A percentile compares a stretch with the other conserved stretches of the same genome.
Evolutionary conservation across 2,113 vertebrate species (phyloP).

Genomic region (Xenopus tropicalis): UCB_Xtro_10.0 CM004448.2:106795001-106795500

Average conservation of each 20-base stretch:
- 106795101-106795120: conserved; percentile 34
- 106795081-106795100: conserved; percentile 34
- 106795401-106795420: too few relatives aligned
- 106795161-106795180: conserved; percentile 14
- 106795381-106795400: too few relatives aligned
- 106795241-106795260: conserved; percentile 2
- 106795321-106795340: neutral
- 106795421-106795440: too few relatives aligned
- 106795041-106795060: conserved; percentile 30
- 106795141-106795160: conserved; percentile 36
- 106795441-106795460: too few relatives aligned
- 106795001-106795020: conserved; percentile 20
- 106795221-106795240: conserved; percentile 6
- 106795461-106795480: too few relatives aligned
- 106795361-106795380: too few relatives aligned
- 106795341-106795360: too few relatives aligned
- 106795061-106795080: conserved; percentile 22
- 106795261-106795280: neutral
- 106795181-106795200: conserved; percentile 24
- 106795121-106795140: conserved; percentile 39
- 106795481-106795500: too few relatives aligned
- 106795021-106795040: conserved; percentile 17
- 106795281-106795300: neutral
- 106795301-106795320: neutral
- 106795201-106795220: conserved; percentile 7